Percentiles rank a stretch among this genome's conserved stretches.
phyloP scores from a whole-genome alignment of 2,888 invertebrate species.

The Neocrepidodera transversa region DNA sequence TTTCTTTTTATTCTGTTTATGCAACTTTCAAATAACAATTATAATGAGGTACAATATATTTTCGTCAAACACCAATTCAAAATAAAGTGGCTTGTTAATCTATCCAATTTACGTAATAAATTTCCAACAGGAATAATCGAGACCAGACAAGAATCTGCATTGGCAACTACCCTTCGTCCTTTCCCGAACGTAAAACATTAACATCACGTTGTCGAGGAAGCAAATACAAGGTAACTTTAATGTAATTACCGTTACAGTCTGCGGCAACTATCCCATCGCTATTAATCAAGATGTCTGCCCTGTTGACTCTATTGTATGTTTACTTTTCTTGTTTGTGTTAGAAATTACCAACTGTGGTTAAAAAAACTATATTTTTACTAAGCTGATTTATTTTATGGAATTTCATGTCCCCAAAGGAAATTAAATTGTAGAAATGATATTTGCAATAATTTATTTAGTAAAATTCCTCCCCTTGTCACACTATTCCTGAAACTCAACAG shows the following conservation, averaged over 20 bases:
- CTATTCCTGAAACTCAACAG: no score
- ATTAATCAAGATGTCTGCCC: constrained; percentile 16
- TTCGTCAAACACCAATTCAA: background rate
- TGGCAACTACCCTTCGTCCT: background rate
- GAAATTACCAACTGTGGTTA: no score
- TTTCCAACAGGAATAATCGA: constrained; percentile 8
- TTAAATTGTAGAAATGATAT: no score
- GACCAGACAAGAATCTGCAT: constrained; percentile 5
- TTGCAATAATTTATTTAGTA: no score
- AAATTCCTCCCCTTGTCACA: no score
- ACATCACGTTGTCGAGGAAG: background rate
- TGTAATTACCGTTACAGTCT: constrained; percentile 6
- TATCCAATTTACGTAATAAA: constrained; percentile 18
- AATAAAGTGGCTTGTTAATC: constrained; percentile 1
- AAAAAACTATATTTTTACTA: no score
- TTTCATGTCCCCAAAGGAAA: no score
- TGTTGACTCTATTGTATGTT: background rate
- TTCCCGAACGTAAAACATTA: background rate
- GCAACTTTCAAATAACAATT: no score
- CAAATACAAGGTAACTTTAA: constrained; percentile 17
- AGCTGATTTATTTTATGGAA: no score
- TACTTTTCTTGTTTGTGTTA: constrained; percentile 3
- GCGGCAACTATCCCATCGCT: constrained; percentile 8
- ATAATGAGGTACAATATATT: no score
- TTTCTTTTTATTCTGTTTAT: no score